Conservation (phyloP, 2,888 invertebrate species). For the Melieria crassipennis region DNA sequence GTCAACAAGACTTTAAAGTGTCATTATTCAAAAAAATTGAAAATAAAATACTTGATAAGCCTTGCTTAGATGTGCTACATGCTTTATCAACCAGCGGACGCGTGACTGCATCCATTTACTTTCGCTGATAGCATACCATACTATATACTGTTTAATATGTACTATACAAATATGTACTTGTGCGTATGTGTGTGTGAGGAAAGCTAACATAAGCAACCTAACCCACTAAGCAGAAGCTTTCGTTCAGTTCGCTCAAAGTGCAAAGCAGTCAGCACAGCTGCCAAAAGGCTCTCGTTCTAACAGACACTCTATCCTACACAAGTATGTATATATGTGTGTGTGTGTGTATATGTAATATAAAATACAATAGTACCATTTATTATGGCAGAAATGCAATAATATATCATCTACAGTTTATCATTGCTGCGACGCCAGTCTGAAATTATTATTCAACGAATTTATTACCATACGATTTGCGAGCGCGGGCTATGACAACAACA, state of each 20-base stretch:
- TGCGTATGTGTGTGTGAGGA: background rate
- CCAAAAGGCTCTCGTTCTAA: background rate
- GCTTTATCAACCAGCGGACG: no score
- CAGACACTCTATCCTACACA: background rate
- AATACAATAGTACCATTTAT: conserved; percentile 45
- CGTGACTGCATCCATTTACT: no score
- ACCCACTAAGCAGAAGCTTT: no score
- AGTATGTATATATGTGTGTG: background rate
- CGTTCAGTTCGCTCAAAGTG: background rate
- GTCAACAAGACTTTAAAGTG: no score
- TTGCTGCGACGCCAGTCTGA: conserved; percentile 60
- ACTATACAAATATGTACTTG: background rate
- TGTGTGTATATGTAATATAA: background rate
- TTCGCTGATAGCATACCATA: no score
- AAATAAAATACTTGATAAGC: no score
- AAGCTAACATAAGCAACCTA: no score
- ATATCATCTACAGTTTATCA: conserved; percentile 61
- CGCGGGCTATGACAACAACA: background rate
- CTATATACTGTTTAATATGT: background rate
- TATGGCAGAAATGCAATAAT: conserved; percentile 56
- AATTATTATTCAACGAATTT: conserved; percentile 60
- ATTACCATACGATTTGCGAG: conserved; percentile 55
- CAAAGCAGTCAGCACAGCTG: background rate
- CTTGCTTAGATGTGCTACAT: no score
- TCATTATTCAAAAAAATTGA: no score